phyloP scores from a whole-genome alignment of 1,140 invertebrate species.

The Medauroidea extradentata region DNA sequence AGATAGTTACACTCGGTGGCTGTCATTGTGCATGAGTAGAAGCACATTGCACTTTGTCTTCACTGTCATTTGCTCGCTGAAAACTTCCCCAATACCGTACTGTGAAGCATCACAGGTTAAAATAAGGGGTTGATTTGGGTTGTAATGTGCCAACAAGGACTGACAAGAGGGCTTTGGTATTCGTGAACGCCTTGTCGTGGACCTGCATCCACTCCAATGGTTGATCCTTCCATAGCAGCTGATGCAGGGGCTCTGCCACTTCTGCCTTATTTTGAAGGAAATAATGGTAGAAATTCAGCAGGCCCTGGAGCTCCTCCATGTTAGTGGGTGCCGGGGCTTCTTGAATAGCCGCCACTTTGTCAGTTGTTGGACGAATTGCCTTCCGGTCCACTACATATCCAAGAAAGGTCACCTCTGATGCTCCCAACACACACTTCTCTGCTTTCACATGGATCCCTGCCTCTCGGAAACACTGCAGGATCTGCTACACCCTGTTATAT shows the following conservation, averaged over 20 bases:
- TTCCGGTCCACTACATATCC: conserved; percentile 31
- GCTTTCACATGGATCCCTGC: conserved; percentile 29
- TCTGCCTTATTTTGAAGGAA: conserved; percentile 30
- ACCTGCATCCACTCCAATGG: background rate
- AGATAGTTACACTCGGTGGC: conserved; percentile 44
- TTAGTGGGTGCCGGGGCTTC: conserved; percentile 37
- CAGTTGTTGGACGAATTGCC: conserved; percentile 29
- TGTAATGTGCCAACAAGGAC: conserved; percentile 34
- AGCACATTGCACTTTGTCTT: conserved; percentile 43
- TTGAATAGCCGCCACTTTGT: conserved; percentile 36
- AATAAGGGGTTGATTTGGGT: conserved; percentile 36
- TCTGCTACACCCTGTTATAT: background rate
- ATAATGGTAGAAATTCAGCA: conserved; percentile 37
- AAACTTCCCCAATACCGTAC: conserved; percentile 45
- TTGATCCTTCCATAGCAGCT: conserved; percentile 13
- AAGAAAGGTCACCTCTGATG: conserved; percentile 30
- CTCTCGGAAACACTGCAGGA: conserved; percentile 20
- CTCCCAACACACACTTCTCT: conserved; percentile 35
- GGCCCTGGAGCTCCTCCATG: conserved; percentile 32
- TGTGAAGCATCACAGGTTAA: conserved; percentile 47
- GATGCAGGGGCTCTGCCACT: conserved; percentile 11
- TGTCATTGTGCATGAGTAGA: conserved; percentile 43
- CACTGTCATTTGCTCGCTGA: conserved; percentile 40
- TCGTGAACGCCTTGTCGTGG: background rate
- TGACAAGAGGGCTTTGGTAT: conserved; percentile 25